These are phyloP conservation scores for Epinotia nisella DNA, from an alignment of 2,888 invertebrate species.

Conservation along the genomic window DNA sequence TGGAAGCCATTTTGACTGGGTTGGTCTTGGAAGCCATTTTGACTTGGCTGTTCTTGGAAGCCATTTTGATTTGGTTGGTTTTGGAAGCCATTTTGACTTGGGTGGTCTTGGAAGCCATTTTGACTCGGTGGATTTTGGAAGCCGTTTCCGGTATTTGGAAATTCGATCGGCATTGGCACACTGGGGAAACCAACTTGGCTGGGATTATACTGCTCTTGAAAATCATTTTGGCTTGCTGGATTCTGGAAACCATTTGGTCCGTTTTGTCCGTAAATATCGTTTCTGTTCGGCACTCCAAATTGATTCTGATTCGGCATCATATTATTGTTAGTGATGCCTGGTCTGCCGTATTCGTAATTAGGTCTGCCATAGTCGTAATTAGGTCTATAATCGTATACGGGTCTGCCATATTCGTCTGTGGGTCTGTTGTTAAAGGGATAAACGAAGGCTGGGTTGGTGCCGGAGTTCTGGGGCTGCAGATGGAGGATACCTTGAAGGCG, in stretches of 20 bases:
- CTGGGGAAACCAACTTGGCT: background rate
- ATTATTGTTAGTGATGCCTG: conserved; percentile 38
- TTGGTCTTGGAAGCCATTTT: background rate
- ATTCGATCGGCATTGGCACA: background rate
- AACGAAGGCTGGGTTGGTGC: conserved; percentile 48
- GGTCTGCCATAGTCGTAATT: conserved; percentile 36
- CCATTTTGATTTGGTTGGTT: conserved; percentile 3
- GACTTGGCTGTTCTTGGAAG: background rate
- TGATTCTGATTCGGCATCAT: conserved; percentile 13
- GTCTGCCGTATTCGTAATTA: conserved; percentile 45
- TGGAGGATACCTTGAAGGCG: conserved; percentile 55
- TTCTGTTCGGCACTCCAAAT: conserved; percentile 42
- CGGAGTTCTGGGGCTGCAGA: conserved; percentile 49
- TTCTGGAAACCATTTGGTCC: conserved; percentile 22
- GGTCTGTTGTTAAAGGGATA: conserved; percentile 51
- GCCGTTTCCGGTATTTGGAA: background rate
- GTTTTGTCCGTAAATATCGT: conserved; percentile 39
- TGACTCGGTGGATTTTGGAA: background rate
- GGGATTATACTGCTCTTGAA: background rate
- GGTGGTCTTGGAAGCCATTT: background rate
- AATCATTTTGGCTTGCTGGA: conserved; percentile 9
- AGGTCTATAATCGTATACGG: conserved; percentile 46
- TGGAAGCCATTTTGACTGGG: conserved; percentile 19
- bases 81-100: background rate
- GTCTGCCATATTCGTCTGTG: conserved; percentile 44